Percentiles rank a stretch among this genome's conserved stretches.
These are phyloP conservation scores for Laupala kohalensis DNA, from an alignment of 1,140 invertebrate species.

Conservation along the genomic window DNA sequence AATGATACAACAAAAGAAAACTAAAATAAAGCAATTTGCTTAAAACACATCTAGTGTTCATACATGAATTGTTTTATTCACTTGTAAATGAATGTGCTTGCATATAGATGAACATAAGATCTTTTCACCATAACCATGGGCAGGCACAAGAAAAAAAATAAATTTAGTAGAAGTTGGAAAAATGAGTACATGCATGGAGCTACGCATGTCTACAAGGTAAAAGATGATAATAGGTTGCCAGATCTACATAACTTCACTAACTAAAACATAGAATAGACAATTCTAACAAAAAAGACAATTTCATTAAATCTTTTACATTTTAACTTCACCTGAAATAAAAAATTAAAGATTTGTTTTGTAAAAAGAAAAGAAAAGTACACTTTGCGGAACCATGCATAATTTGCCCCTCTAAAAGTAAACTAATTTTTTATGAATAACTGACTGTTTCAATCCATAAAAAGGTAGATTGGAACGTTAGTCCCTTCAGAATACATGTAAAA, in stretches of 20 bases:
- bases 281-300: background rate
- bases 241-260: slow-evolving; percentile 3
- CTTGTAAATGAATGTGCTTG: background rate
- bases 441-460: background rate
- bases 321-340: too few species aligned
- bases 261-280: background rate
- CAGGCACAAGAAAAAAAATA: background rate
- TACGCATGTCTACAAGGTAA: background rate
- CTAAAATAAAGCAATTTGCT: too few species aligned
- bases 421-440: background rate
- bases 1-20: background rate
- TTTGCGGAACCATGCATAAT: background rate
- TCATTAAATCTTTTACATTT: background rate
- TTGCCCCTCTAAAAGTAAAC: background rate
- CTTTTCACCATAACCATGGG: background rate
- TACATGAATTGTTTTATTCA: background rate
- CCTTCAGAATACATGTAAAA: background rate
- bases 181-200: background rate
- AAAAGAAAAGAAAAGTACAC: background rate
- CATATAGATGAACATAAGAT: background rate
- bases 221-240: slow-evolving; percentile 7
- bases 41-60: background rate
- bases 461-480: background rate
- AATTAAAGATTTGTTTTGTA: background rate
- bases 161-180: background rate